Base-by-base conservation (phyloP, 2,113 vertebrate genomes). In the Scolopax mira region DNA sequence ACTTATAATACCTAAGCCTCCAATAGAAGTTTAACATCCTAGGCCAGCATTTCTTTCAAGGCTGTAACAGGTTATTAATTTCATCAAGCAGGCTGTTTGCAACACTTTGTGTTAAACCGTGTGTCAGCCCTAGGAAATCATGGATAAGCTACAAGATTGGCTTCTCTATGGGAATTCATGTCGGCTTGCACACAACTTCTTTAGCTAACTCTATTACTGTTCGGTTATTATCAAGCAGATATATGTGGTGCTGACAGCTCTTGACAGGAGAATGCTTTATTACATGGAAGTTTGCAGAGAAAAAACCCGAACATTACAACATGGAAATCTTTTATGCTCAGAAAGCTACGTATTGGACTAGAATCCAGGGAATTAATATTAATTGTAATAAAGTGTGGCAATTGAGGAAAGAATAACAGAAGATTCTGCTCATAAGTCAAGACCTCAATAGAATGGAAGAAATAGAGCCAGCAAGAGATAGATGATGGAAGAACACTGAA, bases 41-140 rank as follows among this genome's bases (percentile, higher is more conserved):
- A 82, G 92, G 94, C 95, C 92, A 96, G 58, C 70, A 27, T 82
- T 96, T 87, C 83, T 96, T 94, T 96, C 92, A 87, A 67, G 89
- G 93, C 93, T 97, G 93, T 94, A 97, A 94, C 79, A 93, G 90
- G 93, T 96, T 95, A 96, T 69, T 92, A 86, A 61, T 90, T 94
- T 92, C 64, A 54, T 89, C 92, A 90, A 69, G 90, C 86, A 94
- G 94, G 86, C 80, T 94, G 93, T 95, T 97, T 96, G 86, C 86
- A 94, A 82, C 88, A 90, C 94, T 75, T 88, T 51, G 79, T 93
- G 92, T 90, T 95, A 92, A 90, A 65, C 80, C 87, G 80, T 66
- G 28, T 89, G 89, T 96, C 96, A 97, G 85, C 86, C 86, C 51
- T 35, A 93, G 88, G 86, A 95, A 94, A 95, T 90, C 49, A 54